Evolutionary conservation across 2,888 invertebrate species (phyloP).

Genomic region (Aphrophora alni): DNA sequence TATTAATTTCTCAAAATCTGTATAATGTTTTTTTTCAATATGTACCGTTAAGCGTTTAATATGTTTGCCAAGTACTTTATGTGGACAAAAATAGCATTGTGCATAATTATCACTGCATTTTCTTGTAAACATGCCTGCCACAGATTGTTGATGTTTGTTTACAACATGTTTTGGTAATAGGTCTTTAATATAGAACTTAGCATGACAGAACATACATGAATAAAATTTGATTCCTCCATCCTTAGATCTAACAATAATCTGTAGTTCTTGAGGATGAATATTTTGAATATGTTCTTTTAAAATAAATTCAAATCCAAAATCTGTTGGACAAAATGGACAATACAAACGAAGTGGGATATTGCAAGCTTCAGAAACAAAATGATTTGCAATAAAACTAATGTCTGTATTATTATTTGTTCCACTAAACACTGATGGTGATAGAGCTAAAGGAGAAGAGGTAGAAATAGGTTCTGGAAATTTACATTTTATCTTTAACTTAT

Average conservation of each 20-base stretch:
- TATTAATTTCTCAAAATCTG: conserved; percentile 47
- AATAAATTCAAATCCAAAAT: conserved; percentile 49
- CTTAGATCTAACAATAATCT: conserved; percentile 40
- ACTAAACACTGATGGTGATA: conserved; percentile 10
- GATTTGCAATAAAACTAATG: conserved; percentile 41
- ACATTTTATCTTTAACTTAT: not conserved
- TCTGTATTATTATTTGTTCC: conserved; percentile 15
- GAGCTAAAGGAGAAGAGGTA: conserved; percentile 30
- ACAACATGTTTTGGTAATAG: conserved; percentile 50
- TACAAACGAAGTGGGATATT: conserved; percentile 44
- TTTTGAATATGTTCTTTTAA: conserved; percentile 50
- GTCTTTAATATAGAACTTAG: conserved; percentile 49
- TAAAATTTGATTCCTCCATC: conserved; percentile 45
- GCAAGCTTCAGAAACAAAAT: conserved; percentile 46
- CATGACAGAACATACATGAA: conserved; percentile 50
- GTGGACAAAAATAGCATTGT: conserved; percentile 50
- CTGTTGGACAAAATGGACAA: conserved; percentile 51
- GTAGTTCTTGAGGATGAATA: conserved; percentile 45
- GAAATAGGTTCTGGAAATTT: conserved; percentile 18
- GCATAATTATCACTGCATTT: conserved; percentile 42
- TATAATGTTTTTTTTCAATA: conserved; percentile 50
- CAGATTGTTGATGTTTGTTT: conserved; percentile 48
- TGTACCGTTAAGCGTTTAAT: conserved; percentile 49
- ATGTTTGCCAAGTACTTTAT: conserved; percentile 48
- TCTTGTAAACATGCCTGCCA: conserved; percentile 46